phyloP scores from a whole-genome alignment of 64 coral and sea anemone genomes.

The Exaiptasia diaphana region DNA sequence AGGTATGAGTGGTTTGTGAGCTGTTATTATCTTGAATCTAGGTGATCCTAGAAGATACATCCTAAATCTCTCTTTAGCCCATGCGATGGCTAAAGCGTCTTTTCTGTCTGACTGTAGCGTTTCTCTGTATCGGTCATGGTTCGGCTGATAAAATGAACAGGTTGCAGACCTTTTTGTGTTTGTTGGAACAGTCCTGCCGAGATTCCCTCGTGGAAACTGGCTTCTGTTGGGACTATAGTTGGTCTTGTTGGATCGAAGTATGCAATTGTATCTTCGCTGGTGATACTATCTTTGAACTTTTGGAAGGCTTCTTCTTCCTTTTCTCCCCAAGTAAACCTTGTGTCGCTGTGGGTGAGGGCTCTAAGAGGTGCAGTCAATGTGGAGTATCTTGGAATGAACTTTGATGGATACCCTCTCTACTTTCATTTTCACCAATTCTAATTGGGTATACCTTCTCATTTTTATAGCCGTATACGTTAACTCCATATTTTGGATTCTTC shows the following conservation, averaged over 20 bases:
- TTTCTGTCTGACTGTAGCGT: conserved; percentile 54
- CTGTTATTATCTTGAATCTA: conserved; percentile 57
- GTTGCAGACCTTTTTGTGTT: conserved; percentile 24
- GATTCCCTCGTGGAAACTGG: conserved; percentile 40
- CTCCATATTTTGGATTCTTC: background rate
- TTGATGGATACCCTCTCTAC: conserved; percentile 23
- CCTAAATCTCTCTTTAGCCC: conserved; percentile 50
- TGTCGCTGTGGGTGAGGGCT: conserved; percentile 17
- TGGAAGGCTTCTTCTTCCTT: conserved; percentile 29
- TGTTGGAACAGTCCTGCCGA: conserved; percentile 45
- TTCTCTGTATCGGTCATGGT: conserved; percentile 67
- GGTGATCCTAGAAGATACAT: conserved; percentile 62
- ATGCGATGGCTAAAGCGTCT: conserved; percentile 33
- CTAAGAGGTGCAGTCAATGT: conserved; percentile 14
- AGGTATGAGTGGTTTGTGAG: conserved; percentile 46
- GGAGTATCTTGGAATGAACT: conserved; percentile 26
- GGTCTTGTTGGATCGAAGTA: conserved; percentile 32
- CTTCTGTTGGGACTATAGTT: conserved; percentile 14
- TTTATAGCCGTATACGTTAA: conserved; percentile 9
- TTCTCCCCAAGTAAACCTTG: conserved; percentile 30
- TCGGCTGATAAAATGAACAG: conserved; percentile 55
- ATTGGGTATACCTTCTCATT: background rate
- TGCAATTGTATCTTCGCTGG: conserved; percentile 31
- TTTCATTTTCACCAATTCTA: background rate
- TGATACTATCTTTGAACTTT: conserved; percentile 26